Conservation (phyloP, 2,888 invertebrate genomes). For the Drosophila mercatorum region DNA sequence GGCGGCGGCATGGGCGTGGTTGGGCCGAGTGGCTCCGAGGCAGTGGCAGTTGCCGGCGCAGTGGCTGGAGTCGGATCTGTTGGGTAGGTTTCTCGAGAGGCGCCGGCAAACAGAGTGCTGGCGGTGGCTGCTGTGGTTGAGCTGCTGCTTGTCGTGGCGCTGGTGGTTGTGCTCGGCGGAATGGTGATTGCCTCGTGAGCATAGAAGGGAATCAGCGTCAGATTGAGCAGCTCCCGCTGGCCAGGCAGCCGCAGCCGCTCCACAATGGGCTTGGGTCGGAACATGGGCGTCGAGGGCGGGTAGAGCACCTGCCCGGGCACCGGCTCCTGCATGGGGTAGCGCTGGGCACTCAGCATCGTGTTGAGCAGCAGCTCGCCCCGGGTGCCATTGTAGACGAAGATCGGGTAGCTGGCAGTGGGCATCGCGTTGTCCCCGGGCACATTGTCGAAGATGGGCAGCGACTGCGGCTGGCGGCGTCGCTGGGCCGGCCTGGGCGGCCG, state of each 20-base stretch:
- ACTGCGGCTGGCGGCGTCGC: constrained; percentile 42
- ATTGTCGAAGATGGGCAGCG: constrained; percentile 72
- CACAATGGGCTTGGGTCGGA: constrained; percentile 78
- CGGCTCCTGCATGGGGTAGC: constrained; percentile 83
- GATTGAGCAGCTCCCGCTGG: constrained; percentile 56
- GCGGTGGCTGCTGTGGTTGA: background rate
- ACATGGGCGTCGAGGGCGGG: constrained; percentile 80
- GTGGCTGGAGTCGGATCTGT: background rate
- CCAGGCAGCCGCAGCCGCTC: constrained; percentile 67
- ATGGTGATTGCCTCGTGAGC: constrained; percentile 79
- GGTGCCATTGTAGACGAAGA: constrained; percentile 80
- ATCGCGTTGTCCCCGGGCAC: constrained; percentile 66
- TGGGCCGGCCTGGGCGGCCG: constrained; percentile 19
- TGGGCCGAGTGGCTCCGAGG: background rate
- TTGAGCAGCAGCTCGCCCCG: constrained; percentile 81
- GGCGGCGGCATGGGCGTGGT: constrained; percentile 35
- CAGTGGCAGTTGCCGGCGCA: background rate
- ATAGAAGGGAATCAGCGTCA: constrained; percentile 83
- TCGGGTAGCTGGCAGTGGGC: constrained; percentile 46
- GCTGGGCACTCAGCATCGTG: constrained; percentile 77
- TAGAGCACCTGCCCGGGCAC: constrained; percentile 83
- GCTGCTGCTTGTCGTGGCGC: background rate
- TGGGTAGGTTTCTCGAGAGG: background rate
- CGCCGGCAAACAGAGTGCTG: background rate
- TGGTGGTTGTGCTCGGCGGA: constrained; percentile 8